Evolutionary conservation across 2,113 vertebrate genomes (phyloP).

Genomic region (Regulus satrapa): DNA sequence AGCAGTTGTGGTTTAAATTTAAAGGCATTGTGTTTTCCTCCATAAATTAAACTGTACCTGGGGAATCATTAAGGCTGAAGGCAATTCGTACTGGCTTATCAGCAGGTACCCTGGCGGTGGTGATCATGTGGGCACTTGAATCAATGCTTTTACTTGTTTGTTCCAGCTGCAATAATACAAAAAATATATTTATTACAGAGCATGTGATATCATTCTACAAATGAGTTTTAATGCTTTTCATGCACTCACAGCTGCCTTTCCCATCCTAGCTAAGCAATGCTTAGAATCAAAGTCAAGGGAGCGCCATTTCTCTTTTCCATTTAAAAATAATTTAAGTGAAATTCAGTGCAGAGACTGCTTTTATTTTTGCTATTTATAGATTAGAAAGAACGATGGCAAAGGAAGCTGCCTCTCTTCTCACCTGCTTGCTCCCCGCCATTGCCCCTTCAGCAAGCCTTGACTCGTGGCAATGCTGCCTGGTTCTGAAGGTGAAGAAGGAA

Average conservation of each 20-base stretch:
- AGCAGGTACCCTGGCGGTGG: constrained; percentile 90
- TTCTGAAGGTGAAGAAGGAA: constrained; percentile 63
- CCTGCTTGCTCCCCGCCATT: constrained; percentile 64
- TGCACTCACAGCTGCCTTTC: constrained; percentile 16
- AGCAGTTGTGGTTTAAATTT: background rate
- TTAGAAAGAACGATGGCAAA: constrained; percentile 11
- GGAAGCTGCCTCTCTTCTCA: constrained; percentile 47
- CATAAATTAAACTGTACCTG: constrained; percentile 77
- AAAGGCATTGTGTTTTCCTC: background rate
- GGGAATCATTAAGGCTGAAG: constrained; percentile 88
- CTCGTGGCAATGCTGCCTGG: constrained; percentile 57
- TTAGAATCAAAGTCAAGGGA: constrained; percentile 33
- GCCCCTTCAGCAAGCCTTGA: constrained; percentile 57
- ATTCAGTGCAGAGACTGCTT: background rate
- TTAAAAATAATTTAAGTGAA: background rate
- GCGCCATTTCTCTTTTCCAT: background rate
- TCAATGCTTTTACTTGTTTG: constrained; percentile 70
- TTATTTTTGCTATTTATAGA: background rate
- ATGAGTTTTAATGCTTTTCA: background rate
- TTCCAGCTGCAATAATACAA: constrained; percentile 74
- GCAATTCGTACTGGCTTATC: constrained; percentile 94
- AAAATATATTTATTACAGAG: constrained; percentile 40
- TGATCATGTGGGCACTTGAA: constrained; percentile 96
- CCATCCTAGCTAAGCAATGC: background rate
- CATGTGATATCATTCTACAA: background rate